Evolutionary conservation across 2,113 vertebrate genomes (phyloP), one percentile per base, ranked within the genome.

Genomic region (Tricholaema leucomelas): DNA sequence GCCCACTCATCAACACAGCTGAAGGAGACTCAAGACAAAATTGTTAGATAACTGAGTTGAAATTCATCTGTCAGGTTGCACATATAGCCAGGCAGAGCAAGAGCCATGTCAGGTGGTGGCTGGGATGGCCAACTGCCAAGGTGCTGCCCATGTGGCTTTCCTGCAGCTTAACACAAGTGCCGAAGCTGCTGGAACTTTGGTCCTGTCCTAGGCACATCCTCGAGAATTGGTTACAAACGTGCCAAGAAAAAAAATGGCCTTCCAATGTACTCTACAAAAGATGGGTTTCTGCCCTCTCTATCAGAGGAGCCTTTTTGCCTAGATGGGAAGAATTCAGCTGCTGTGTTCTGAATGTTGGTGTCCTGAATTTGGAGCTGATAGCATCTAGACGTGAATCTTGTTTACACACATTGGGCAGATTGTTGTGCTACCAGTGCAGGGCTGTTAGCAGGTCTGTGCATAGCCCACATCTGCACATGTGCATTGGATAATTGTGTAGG

Each of bases 371-470:
- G 85, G 54, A 35, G 66, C 82, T 81, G 38, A 10, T 2, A 8
- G 48, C 54, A 12, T 58, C 40, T 63, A 42, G 60, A 9, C 31
- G 3, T 25, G 20, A 20, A 69, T 52, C 15, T 35, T 46, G 46
- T 46, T 79, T 38, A 11, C 42, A 40, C 10, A 7, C 16, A 0
- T 7, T 7, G 70, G 61, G 69, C 35, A 67, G 27, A 58, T 40
- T 30, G n/a, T 38, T 2, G 4, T 3, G 1, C 25, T 42, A 8
- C 24, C 50, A 9, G 2, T 5, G 31, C 17, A 6, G 64, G 24
- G 42, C 1, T 54, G 48, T 42, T 21, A 10, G 64, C 75, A 35
- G 80, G 44, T 42, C 48, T 82, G 56, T 35, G 38, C 55, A 1
- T 8, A 50, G 79, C 67, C 69, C 69, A 3, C 23, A 14, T 25